phyloP scores from a whole-genome alignment of 1,140 invertebrate genomes.

The Heliconius hermathena region DNA sequence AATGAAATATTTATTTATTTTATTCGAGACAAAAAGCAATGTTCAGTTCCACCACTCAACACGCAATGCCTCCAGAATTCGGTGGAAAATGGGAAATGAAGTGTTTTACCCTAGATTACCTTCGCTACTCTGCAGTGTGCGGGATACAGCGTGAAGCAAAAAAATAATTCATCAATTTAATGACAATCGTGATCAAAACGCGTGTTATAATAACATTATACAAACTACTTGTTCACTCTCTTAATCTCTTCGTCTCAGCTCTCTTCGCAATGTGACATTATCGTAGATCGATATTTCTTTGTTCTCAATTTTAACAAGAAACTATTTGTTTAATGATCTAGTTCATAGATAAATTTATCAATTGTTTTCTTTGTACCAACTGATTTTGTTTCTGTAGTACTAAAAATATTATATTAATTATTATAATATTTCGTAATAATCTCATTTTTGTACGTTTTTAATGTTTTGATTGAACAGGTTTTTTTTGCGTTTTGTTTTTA shows the following conservation, averaged over 20 bases:
- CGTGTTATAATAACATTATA: neutral
- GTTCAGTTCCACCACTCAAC: neutral
- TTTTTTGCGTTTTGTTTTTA: no score
- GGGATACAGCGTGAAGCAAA: neutral
- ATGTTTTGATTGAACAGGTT: no score
- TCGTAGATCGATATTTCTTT: constrained; percentile 6
- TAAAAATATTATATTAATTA: no score
- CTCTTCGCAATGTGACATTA: neutral
- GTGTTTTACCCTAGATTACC: neutral
- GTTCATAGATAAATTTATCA: neutral
- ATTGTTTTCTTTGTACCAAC: neutral
- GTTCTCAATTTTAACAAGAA: neutral
- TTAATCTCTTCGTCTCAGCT: neutral
- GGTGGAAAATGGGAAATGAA: neutral
- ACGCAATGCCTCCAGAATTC: neutral
- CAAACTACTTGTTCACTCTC: neutral
- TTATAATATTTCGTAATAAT: no score
- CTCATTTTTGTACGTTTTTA: no score
- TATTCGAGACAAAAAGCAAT: neutral
- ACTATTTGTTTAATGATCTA: neutral
- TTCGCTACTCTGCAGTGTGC: neutral
- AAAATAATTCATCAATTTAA: constrained; percentile 4
- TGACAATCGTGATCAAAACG: constrained; percentile 27
- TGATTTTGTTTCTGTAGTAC: neutral
- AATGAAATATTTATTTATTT: neutral